These are phyloP conservation scores for Diplodus puntazzo DNA, from an alignment of 2,797 vertebrate genomes.

Conservation along the genomic window DNA sequence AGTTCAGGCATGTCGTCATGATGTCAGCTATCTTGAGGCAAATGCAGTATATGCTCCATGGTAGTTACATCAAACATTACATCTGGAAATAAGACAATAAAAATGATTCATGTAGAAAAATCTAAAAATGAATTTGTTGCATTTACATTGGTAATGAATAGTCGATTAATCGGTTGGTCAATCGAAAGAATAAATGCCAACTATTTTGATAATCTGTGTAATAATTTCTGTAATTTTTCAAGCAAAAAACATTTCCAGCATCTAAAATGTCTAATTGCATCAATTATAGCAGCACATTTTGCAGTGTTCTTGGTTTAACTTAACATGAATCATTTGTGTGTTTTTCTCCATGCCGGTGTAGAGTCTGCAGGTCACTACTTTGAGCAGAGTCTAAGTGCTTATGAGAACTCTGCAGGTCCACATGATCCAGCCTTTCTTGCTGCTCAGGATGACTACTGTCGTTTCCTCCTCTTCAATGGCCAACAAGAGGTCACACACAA, in stretches of 20 bases:
- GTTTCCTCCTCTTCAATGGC: constrained; percentile 80
- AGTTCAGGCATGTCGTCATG: constrained; percentile 20
- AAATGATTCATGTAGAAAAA: background rate
- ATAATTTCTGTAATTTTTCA: no score
- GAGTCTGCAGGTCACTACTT: constrained; percentile 80
- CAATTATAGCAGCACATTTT: no score
- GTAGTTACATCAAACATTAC: constrained; percentile 7
- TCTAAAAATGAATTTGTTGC: background rate
- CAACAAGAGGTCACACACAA: constrained; percentile 74
- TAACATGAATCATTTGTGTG: background rate
- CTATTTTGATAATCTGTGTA: no score
- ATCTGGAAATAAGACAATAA: constrained; percentile 5
- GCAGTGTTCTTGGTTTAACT: background rate
- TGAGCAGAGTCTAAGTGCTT: constrained; percentile 80
- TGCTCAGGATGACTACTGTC: constrained; percentile 84
- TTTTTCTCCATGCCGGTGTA: constrained; percentile 43
- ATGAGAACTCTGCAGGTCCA: constrained; percentile 68
- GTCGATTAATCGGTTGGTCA: no score
- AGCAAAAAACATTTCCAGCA: no score
- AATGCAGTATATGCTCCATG: background rate
- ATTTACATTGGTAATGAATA: background rate
- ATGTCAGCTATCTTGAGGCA: constrained; percentile 7
- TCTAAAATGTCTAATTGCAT: no score
- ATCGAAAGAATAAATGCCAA: no score
- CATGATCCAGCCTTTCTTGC: constrained; percentile 75